Evolutionary conservation across 2,888 invertebrate species (phyloP).

Genomic region (Agrilus biguttatus): DNA sequence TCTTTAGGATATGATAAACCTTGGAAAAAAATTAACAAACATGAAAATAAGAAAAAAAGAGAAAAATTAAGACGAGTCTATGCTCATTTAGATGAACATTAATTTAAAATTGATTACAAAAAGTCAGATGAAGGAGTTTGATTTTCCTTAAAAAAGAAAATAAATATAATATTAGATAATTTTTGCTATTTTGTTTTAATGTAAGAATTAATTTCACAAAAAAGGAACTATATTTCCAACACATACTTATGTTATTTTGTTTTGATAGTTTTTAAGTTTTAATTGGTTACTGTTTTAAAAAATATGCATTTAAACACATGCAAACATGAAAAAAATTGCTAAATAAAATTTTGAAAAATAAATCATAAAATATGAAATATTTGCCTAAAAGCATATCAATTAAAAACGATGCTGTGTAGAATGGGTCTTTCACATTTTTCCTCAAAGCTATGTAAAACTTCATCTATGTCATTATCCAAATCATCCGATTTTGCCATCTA

Average conservation of each 20-base stretch:
- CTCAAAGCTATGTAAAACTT: slow-evolving; percentile 89
- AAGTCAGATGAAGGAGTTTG: neutral
- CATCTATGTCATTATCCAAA: slow-evolving; percentile 95
- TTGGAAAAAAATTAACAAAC: slow-evolving; percentile 71
- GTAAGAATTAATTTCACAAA: neutral
- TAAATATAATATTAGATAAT: neutral
- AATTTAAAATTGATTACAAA: too few relatives aligned
- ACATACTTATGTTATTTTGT: neutral
- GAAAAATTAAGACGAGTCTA: slow-evolving; percentile 84
- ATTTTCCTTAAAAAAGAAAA: too few relatives aligned
- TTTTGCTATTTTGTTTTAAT: too few relatives aligned
- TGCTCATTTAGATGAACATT: slow-evolving; percentile 71
- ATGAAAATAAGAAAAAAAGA: slow-evolving; percentile 77
- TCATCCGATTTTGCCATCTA: slow-evolving; percentile 81
- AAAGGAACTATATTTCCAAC: neutral
- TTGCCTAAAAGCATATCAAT: slow-evolving; percentile 38
- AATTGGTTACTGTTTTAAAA: too few relatives aligned
- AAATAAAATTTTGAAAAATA: too few relatives aligned
- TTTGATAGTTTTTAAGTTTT: too few relatives aligned
- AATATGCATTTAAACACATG: too few relatives aligned
- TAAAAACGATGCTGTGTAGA: slow-evolving; percentile 88
- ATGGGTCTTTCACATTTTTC: slow-evolving; percentile 72
- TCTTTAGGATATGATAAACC: slow-evolving; percentile 37
- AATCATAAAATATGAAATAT: slow-evolving; percentile 1
- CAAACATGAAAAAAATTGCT: too few relatives aligned